These are phyloP conservation scores for Hemaris fuciformis DNA, from an alignment of 2,888 invertebrate species.

Conservation along the genomic window DNA sequence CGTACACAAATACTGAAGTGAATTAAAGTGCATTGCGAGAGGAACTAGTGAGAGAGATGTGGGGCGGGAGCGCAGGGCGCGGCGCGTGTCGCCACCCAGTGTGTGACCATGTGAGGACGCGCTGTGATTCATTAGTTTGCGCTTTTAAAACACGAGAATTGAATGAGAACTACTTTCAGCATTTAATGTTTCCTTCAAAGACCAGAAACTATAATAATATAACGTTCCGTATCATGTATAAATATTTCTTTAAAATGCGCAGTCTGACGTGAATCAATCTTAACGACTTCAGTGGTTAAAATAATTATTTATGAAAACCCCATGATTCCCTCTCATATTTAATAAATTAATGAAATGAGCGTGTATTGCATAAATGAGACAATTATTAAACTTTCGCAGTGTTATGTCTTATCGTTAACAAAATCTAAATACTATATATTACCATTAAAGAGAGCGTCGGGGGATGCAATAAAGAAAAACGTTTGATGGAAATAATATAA, in stretches of 20 bases:
- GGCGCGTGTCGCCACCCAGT: too few species aligned
- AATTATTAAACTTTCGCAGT: neutral
- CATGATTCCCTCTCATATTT: neutral
- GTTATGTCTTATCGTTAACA: neutral
- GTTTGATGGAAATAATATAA: neutral
- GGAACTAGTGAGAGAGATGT: neutral
- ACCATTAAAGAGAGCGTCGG: neutral
- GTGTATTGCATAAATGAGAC: neutral
- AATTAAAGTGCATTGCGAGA: too few species aligned
- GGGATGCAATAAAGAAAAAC: neutral
- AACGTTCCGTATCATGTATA: neutral
- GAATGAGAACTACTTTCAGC: slow-evolving; percentile 25
- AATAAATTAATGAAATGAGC: neutral
- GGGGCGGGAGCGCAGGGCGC: neutral
- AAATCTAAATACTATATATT: too few species aligned
- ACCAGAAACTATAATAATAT: neutral
- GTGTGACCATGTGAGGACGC: neutral
- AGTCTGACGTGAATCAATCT: neutral
- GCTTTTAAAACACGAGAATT: neutral
- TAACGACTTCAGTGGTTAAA: neutral
- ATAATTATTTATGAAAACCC: neutral
- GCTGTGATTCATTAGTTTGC: neutral
- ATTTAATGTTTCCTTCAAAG: slow-evolving; percentile 6
- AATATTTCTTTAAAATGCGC: slow-evolving; percentile 5
- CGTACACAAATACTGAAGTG: neutral